A percentile compares a stretch with the other conserved stretches of the same genome.
Conservation (phyloP, 2,113 vertebrate species). For the Danionella cerebrum region DNA sequence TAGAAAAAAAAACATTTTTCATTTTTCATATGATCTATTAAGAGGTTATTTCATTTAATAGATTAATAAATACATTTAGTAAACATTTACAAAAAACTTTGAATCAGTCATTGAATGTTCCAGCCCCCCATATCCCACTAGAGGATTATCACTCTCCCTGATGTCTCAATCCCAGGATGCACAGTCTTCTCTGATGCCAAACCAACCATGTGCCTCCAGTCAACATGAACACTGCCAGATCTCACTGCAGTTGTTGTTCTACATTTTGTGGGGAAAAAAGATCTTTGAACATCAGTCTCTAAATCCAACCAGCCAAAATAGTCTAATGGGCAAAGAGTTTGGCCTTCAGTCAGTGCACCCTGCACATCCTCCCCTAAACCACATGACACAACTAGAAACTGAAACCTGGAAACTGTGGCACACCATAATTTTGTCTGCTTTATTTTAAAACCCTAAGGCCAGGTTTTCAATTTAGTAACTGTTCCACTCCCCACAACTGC, state of each 20-base stretch:
- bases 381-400: constrained; percentile 18
- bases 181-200: not conserved
- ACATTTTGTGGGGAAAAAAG: not conserved
- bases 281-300: not conserved
- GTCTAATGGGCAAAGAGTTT: not conserved
- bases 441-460: constrained; percentile 36
- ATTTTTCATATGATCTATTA: not conserved
- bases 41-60: not conserved
- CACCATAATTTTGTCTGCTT: constrained; percentile 24
- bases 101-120: not conserved
- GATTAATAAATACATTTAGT: too few species aligned
- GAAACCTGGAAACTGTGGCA: constrained; percentile 18
- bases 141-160: not conserved
- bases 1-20: not conserved
- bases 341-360: not conserved
- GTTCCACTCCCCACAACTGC: constrained; percentile 5
- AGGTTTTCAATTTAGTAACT: constrained; percentile 27
- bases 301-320: not conserved
- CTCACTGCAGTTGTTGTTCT: not conserved
- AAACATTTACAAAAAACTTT: not conserved
- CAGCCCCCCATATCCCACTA: not conserved
- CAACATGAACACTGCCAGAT: not conserved
- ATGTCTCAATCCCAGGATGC: not conserved
- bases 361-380: constrained; percentile 23
- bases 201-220: not conserved